Conservation (phyloP, 2,113 vertebrate species). For the Litocranius walleri region DNA sequence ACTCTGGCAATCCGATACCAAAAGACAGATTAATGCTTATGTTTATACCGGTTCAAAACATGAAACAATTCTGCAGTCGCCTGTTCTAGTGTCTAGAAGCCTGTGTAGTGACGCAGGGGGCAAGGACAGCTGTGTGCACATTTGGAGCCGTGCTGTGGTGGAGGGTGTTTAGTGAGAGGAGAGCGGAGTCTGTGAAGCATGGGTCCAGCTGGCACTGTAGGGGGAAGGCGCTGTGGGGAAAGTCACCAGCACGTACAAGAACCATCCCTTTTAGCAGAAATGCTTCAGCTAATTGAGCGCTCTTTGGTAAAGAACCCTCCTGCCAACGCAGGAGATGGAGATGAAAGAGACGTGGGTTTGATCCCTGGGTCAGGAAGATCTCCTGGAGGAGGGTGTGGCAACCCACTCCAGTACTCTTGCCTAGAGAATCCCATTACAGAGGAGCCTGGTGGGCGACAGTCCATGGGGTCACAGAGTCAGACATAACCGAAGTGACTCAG, state of each 20-base stretch:
- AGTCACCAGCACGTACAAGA: neutral
- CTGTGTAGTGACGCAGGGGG: neutral
- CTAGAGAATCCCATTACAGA: neutral
- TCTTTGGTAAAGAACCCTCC: neutral
- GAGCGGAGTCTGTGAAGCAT: neutral
- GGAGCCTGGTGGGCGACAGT: neutral
- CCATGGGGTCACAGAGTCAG: neutral
- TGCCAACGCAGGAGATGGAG: neutral
- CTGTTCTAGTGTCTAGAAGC: neutral
- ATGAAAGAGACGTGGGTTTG: accelerated
- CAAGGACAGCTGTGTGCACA: neutral
- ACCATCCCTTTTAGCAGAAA: neutral
- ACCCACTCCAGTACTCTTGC: neutral
- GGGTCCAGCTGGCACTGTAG: neutral
- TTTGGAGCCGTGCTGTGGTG: neutral
- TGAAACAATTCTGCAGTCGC: neutral
- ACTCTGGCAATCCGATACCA: neutral
- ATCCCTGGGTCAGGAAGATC: neutral
- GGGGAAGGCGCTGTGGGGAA: neutral
- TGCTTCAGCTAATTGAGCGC: neutral
- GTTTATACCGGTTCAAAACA: neutral
- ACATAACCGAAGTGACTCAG: neutral
- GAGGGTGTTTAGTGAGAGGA: neutral
- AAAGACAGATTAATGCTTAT: neutral
- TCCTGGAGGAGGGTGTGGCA: neutral